Evolutionary conservation across 1,140 invertebrate species (phyloP).

Genomic region (Bacillus rossius): DNA sequence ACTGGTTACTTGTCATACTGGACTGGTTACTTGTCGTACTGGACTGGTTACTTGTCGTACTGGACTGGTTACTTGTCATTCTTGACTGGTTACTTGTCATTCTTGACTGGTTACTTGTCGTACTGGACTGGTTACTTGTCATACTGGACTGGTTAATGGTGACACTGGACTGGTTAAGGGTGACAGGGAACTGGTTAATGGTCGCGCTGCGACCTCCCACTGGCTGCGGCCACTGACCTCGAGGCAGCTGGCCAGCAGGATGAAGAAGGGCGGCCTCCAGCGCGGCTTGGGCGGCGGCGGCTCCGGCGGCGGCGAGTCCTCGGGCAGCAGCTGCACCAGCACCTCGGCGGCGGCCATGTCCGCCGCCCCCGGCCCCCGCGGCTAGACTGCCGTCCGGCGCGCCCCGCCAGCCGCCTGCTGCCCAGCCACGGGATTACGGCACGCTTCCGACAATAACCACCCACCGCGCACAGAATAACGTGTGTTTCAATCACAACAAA

Average conservation of each 20-base stretch:
- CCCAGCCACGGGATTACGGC: too few relatives aligned
- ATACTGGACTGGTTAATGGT: not conserved
- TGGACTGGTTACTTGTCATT: too few relatives aligned
- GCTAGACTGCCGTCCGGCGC: too few relatives aligned
- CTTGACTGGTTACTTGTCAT: too few relatives aligned
- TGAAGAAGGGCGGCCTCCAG: conserved; percentile 7
- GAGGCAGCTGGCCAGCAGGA: conserved; percentile 3
- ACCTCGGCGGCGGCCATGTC: conserved; percentile 31
- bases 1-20: too few relatives aligned
- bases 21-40: too few relatives aligned
- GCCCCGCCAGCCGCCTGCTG: too few relatives aligned
- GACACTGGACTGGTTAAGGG: not conserved
- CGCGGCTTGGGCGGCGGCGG: not conserved
- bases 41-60: too few relatives aligned
- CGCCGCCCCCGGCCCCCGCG: not conserved
- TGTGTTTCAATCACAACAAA: too few relatives aligned
- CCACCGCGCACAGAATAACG: too few relatives aligned
- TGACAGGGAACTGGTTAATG: not conserved
- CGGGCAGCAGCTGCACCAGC: conserved; percentile 15
- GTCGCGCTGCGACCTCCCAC: not conserved
- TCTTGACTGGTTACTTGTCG: too few relatives aligned
- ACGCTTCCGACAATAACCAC: too few relatives aligned
- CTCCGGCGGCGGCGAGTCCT: not conserved
- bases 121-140: not conserved
- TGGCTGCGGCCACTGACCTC: not conserved